phyloP scores from a whole-genome alignment of 2,113 vertebrate species.

The Sorex fumeus region DNA sequence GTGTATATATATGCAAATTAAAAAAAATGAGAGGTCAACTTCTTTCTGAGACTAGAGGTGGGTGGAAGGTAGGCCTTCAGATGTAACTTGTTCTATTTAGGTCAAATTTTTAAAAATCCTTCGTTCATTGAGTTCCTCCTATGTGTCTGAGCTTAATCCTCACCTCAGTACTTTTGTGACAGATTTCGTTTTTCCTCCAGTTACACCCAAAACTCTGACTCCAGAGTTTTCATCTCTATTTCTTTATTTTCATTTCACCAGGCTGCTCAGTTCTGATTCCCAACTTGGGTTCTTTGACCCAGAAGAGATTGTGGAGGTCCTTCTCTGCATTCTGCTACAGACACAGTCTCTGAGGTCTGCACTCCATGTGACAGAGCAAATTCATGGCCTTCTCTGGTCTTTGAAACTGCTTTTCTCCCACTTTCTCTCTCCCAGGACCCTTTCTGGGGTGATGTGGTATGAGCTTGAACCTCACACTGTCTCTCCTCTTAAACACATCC shows the following conservation, averaged over 20 bases:
- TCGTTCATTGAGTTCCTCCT: neutral
- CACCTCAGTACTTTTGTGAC: neutral
- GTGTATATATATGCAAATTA: neutral
- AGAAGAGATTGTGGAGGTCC: neutral
- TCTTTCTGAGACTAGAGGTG: neutral
- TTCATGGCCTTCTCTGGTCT: neutral
- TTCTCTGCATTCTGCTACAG: neutral
- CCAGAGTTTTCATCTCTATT: neutral
- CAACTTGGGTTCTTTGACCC: neutral
- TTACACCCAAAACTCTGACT: neutral
- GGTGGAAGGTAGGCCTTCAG: neutral
- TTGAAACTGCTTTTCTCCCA: neutral
- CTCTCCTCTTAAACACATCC: neutral
- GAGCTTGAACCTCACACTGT: neutral
- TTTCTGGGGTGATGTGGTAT: neutral
- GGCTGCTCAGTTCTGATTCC: neutral
- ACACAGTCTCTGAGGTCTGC: neutral
- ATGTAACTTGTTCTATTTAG: neutral
- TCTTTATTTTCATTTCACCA: neutral
- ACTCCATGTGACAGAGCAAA: neutral
- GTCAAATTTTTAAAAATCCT: neutral
- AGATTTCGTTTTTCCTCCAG: neutral
- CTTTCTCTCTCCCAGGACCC: neutral
- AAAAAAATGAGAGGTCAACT: slow-evolving; percentile 1
- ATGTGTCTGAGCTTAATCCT: neutral